phyloP scores from a whole-genome alignment of 2,797 vertebrate species.

The Mus minutoides region DNA sequence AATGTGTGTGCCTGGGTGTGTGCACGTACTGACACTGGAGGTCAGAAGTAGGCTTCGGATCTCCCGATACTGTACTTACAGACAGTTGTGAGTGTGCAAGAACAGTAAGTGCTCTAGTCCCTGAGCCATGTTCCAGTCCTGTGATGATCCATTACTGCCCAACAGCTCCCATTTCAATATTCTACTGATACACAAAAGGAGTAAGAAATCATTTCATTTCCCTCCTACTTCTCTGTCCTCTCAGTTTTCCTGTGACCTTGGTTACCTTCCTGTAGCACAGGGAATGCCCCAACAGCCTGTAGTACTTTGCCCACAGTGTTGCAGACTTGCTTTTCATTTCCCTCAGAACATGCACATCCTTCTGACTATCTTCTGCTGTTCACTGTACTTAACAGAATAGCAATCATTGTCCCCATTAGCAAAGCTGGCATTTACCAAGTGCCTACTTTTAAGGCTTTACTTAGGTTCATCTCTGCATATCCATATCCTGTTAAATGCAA shows the following conservation, averaged over 20 bases:
- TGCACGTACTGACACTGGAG: background rate
- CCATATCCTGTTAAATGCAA: background rate
- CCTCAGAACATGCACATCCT: background rate
- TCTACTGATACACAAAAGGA: background rate
- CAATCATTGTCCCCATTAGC: background rate
- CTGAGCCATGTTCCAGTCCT: background rate
- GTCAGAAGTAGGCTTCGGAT: background rate
- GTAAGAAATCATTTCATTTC: background rate
- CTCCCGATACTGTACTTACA: background rate
- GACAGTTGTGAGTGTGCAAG: background rate
- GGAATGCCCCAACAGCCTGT: background rate
- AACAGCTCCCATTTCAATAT: background rate
- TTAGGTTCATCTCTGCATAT: background rate
- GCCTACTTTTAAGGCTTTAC: background rate
- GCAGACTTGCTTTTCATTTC: background rate
- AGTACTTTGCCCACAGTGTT: background rate
- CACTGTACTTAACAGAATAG: background rate
- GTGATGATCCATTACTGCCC: background rate
- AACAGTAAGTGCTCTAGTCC: too few species aligned
- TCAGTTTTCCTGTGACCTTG: background rate
- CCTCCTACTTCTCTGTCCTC: background rate
- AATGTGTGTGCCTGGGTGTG: background rate
- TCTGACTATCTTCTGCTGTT: background rate
- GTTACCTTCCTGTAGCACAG: background rate
- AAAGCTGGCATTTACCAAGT: background rate